Conservation (phyloP, 2,888 invertebrate genomes). For the Philopedon plagiatum region DNA sequence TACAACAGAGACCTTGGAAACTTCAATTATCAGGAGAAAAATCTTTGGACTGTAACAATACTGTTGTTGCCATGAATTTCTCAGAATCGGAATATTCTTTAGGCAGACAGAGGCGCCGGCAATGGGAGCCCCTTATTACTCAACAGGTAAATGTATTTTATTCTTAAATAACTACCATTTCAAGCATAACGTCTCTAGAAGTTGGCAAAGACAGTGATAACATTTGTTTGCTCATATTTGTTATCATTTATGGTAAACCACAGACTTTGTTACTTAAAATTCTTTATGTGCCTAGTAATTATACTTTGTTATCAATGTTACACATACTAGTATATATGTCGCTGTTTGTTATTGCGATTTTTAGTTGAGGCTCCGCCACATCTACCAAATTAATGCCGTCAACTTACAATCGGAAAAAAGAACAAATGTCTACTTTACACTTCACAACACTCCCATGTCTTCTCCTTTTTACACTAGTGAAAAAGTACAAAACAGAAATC, state of each 20-base stretch:
- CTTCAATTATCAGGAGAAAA: background rate
- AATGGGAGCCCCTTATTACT: conserved; percentile 86
- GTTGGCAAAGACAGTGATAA: too few species aligned
- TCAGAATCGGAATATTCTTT: conserved; percentile 69
- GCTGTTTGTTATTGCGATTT: too few species aligned
- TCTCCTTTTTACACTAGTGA: conserved; percentile 90
- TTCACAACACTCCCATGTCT: conserved; percentile 86
- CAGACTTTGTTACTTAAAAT: too few species aligned
- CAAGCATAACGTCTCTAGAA: too few species aligned
- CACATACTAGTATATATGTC: too few species aligned
- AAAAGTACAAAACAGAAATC: conserved; percentile 78
- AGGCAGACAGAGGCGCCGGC: conserved; percentile 78
- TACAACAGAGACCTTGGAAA: background rate
- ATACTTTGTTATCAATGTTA: too few species aligned
- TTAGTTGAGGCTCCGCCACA: conserved; percentile 82
- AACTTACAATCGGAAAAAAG: conserved; percentile 71
- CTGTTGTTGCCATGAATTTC: conserved; percentile 62
- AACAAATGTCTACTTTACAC: conserved; percentile 82
- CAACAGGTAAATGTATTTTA: conserved; percentile 76
- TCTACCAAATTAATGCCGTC: conserved; percentile 81
- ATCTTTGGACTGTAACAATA: conserved; percentile 1
- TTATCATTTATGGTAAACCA: too few species aligned
- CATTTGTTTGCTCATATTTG: too few species aligned
- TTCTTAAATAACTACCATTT: background rate
- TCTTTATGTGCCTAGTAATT: too few species aligned